A percentile compares a stretch with the other conserved stretches of the same genome.
Evolutionary conservation across 2,113 vertebrate species (phyloP).

Genomic region (Thermophis baileyi): DNA sequence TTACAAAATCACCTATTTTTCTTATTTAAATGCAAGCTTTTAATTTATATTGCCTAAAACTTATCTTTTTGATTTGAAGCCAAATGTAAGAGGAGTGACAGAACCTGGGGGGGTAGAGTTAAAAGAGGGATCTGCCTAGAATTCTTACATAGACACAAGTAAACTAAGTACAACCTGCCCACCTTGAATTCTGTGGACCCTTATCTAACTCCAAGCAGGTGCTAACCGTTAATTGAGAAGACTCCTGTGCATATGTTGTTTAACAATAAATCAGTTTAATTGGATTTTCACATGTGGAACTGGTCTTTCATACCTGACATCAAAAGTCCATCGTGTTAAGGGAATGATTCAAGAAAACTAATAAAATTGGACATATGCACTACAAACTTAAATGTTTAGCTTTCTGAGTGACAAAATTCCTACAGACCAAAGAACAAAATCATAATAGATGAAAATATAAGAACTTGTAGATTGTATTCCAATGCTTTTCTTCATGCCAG

Average conservation of each 20-base stretch:
- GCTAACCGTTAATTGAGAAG: not conserved
- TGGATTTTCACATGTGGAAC: not conserved
- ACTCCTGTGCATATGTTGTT: not conserved
- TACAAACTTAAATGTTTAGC: not conserved
- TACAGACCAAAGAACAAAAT: not conserved
- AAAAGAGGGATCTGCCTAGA: not conserved
- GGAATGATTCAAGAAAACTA: not conserved
- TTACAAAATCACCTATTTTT: not conserved
- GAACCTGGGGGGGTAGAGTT: not conserved
- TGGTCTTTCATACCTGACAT: not conserved
- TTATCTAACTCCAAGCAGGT: not conserved
- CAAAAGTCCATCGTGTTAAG: not conserved
- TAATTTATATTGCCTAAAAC: not conserved
- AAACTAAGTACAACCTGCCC: not conserved
- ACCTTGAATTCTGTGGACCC: not conserved
- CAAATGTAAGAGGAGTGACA: not conserved
- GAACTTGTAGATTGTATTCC: not conserved
- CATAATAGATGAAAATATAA: not conserved
- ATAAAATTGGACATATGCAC: not conserved
- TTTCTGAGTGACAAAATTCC: not conserved
- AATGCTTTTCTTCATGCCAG: too few relatives aligned
- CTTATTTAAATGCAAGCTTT: not conserved
- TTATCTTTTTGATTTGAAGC: not conserved
- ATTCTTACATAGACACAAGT: not conserved
- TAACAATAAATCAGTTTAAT: not conserved